Base-by-base conservation (phyloP, 2,797 vertebrate genomes). In the Allobates femoralis region DNA sequence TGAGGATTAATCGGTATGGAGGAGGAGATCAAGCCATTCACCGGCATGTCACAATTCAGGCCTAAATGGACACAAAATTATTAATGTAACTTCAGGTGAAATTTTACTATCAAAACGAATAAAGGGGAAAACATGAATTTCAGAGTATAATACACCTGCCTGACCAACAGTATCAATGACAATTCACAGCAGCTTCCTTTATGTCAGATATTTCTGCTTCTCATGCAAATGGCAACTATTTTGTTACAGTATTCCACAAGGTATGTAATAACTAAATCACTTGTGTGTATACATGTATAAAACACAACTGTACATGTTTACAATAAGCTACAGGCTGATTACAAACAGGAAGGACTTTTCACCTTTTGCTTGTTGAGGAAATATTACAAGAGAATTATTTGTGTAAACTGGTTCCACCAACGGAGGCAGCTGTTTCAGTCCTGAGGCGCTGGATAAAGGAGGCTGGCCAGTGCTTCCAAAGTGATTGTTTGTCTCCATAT, bases 41-140 rank as follows among this genome's bases (percentile, higher is more conserved):
- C 97, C 96, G 98, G 98, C 96, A 97, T 94, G 93, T 96, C 97
- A 92, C 97, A 96, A 91, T 98, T 99, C 93, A 98, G 93, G 95
- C 97, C 98, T 99, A 94, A 15, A 30, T 86, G 62, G 50, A 18
- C 28, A 41, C 19, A 32, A 18, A 46, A 3, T 41, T 71, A 69
- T 37, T 19, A 23, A n/a, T n/a, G n/a, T 8, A 69, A 41, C 7
- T 69, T 32, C 62, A 15, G 62, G 28, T 28, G 19, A 60, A 23
- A 10, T 7, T 60, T 58, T 23, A 60, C 8, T 5, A n/a, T 23
- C 7, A 8, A 28, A 12, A 62, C 26, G 5, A 46, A 46, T 8
- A 46, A 46, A 46, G 41, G 1, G 11, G 11, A 46, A 46, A 46
- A 46, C 41, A 46, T n/a, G n/a, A n/a, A n/a, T n/a, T n/a, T n/a